Evolutionary conservation across 1,140 invertebrate species (phyloP).

Genomic region (Bradysia coprophila): DNA sequence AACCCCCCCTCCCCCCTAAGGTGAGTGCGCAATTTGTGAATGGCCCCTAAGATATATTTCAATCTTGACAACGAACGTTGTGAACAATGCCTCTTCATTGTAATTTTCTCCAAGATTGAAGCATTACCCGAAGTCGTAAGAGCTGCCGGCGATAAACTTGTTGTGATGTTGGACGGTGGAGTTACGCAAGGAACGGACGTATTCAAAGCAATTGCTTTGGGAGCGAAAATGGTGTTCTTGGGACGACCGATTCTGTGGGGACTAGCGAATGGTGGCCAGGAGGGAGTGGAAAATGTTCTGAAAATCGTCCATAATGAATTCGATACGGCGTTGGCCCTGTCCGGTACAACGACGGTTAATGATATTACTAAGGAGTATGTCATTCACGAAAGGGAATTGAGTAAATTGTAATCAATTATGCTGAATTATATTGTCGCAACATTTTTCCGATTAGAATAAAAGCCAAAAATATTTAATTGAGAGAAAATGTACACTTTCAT

Average conservation of each 20-base stretch:
- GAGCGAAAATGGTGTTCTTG: slow-evolving; percentile 81
- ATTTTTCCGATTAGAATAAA: no score
- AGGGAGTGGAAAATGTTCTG: slow-evolving; percentile 56
- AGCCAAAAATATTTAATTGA: no score
- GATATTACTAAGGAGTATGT: slow-evolving; percentile 48
- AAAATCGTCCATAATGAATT: slow-evolving; percentile 60
- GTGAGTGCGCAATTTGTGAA: no score
- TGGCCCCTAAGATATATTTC: slow-evolving; percentile 9
- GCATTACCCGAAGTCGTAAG: slow-evolving; percentile 63
- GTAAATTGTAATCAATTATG: not conserved
- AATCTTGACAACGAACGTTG: not conserved
- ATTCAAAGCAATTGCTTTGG: slow-evolving; percentile 79
- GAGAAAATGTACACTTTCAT: no score
- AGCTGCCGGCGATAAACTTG: slow-evolving; percentile 50
- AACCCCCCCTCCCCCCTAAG: no score
- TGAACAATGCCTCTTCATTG: slow-evolving; percentile 1
- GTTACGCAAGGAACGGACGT: slow-evolving; percentile 53
- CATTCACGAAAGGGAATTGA: slow-evolving; percentile 29
- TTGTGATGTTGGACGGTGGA: slow-evolving; percentile 81
- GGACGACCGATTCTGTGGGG: slow-evolving; percentile 83
- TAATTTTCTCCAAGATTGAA: slow-evolving; percentile 45
- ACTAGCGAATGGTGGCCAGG: slow-evolving; percentile 53
- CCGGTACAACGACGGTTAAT: slow-evolving; percentile 43
- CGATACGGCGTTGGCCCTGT: slow-evolving; percentile 52
- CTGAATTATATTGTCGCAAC: no score